Conservation (phyloP, 2,888 invertebrate species). For the Tupiocoris notatus region DNA sequence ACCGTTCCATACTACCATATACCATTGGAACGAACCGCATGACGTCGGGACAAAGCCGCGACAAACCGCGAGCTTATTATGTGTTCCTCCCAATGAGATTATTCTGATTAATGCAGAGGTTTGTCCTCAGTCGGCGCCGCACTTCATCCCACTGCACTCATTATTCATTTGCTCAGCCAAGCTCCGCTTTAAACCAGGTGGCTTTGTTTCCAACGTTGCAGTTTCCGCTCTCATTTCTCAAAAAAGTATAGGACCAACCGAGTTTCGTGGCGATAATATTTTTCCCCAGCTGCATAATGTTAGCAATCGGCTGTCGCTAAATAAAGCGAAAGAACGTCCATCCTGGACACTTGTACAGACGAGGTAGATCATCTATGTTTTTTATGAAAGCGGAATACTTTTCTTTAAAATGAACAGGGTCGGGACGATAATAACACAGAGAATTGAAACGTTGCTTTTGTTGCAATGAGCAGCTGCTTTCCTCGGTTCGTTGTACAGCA, state of each 20-base stretch:
- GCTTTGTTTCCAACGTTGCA: background rate
- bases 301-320: background rate
- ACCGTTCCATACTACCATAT: background rate
- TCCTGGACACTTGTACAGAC: too few relatives aligned
- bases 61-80: background rate
- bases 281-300: background rate
- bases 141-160: background rate
- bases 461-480: too few relatives aligned
- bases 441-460: too few relatives aligned
- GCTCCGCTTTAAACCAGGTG: background rate
- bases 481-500: too few relatives aligned
- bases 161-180: background rate
- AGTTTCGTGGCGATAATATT: background rate
- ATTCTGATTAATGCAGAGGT: background rate
- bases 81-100: background rate
- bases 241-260: background rate
- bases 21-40: background rate
- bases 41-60: background rate
- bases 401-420: too few relatives aligned
- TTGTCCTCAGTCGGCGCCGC: background rate
- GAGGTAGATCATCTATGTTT: too few relatives aligned
- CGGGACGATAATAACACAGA: too few relatives aligned
- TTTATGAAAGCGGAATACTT: too few relatives aligned
- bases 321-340: background rate
- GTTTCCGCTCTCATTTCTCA: background rate